Percentiles rank a stretch among this genome's conserved stretches.
phyloP scores from a whole-genome alignment of 2,888 invertebrate genomes.

The Phasia obesa region DNA sequence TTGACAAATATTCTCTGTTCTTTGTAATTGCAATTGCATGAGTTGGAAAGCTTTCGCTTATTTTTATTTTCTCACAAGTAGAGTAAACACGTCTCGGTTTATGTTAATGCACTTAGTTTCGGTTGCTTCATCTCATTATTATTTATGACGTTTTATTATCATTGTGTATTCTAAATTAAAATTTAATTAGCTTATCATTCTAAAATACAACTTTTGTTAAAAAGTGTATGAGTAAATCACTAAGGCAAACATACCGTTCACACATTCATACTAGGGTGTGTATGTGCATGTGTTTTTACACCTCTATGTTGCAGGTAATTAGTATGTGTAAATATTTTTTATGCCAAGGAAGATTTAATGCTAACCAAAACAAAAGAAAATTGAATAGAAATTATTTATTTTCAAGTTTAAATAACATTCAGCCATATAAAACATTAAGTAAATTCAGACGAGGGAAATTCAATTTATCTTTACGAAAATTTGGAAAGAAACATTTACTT shows the following conservation, averaged over 20 bases:
- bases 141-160: constrained; percentile 55
- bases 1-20: constrained; percentile 9
- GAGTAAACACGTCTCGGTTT: constrained; percentile 8
- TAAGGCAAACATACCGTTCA: too few species aligned
- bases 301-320: constrained; percentile 12
- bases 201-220: constrained; percentile 11
- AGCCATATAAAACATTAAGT: too few species aligned
- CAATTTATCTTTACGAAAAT: too few species aligned
- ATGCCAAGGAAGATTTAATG: constrained; percentile 33
- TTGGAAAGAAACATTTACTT: too few species aligned
- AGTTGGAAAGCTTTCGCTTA: constrained; percentile 46
- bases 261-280: not conserved
- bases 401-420: constrained; percentile 26
- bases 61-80: not conserved
- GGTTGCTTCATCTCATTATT: constrained; percentile 45
- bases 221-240: not conserved
- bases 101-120: not conserved
- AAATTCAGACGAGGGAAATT: too few species aligned
- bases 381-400: not conserved
- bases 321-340: constrained; percentile 30
- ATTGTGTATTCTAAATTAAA: constrained; percentile 52
- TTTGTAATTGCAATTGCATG: not conserved
- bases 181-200: constrained; percentile 62
- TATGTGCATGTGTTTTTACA: not conserved
- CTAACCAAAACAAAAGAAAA: not conserved